Percentiles rank a stretch among this genome's conserved stretches.
Conservation (phyloP, 2,113 vertebrate species). For the Puma concolor region DNA sequence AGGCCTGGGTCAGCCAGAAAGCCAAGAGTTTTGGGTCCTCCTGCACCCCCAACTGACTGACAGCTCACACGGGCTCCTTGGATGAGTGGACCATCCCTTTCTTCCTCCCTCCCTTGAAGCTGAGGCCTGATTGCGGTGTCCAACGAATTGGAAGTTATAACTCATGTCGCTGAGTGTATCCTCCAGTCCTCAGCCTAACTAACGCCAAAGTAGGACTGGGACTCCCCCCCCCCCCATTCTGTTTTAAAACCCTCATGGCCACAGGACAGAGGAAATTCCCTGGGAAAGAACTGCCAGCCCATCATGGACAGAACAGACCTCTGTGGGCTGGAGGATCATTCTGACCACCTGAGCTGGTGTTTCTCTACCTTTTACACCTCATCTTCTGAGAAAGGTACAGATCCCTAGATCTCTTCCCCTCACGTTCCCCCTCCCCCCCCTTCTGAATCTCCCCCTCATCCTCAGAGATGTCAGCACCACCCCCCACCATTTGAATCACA, state of each 20-base stretch:
- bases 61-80: slow-evolving; percentile 80
- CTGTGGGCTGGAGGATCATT: not conserved
- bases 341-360: not conserved
- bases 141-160: slow-evolving; percentile 88
- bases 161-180: slow-evolving; percentile 79
- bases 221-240: not conserved
- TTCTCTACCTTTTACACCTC: not conserved
- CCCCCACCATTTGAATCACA: slow-evolving; percentile 12
- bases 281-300: not conserved
- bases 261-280: not conserved
- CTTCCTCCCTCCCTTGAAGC: slow-evolving; percentile 59
- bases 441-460: not conserved
- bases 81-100: slow-evolving; percentile 65
- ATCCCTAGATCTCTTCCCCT: not conserved
- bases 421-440: not conserved
- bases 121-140: slow-evolving; percentile 88
- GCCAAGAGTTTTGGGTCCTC: not conserved
- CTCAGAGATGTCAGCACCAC: not conserved
- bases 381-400: not conserved
- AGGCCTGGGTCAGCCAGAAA: slow-evolving; percentile 60
- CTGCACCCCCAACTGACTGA: slow-evolving; percentile 77
- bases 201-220: slow-evolving; percentile 1
- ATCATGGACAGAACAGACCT: not conserved
- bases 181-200: slow-evolving; percentile 37
- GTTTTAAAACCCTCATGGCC: slow-evolving; percentile 22